Conservation (phyloP, 2,797 vertebrate genomes). For the Sebastes oblongus region DNA sequence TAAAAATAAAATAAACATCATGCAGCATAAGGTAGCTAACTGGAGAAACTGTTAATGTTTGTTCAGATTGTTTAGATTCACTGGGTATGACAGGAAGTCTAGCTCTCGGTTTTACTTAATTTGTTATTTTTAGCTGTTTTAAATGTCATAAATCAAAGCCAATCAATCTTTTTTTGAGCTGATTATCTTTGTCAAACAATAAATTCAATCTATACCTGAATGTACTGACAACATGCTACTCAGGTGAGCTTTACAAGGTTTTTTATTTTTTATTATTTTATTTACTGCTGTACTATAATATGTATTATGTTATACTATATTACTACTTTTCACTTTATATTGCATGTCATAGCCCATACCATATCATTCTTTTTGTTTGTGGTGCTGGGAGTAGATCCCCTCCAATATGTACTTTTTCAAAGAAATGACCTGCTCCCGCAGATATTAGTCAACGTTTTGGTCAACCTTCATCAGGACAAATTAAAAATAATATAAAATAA, state of each 20-base stretch:
- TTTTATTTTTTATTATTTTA: background rate
- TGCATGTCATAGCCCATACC: background rate
- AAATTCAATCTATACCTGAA: background rate
- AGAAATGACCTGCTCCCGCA: fast-evolving
- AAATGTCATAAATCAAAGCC: background rate
- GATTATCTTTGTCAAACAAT: background rate
- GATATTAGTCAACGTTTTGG: too few species aligned
- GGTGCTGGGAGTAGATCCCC: too few species aligned
- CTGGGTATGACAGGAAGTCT: background rate
- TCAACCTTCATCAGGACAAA: too few species aligned
- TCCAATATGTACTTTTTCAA: too few species aligned
- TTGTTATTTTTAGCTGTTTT: background rate
- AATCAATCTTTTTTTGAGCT: background rate
- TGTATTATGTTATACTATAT: background rate
- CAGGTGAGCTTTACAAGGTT: background rate
- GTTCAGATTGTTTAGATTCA: background rate
- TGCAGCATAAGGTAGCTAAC: too few species aligned
- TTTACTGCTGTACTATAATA: background rate
- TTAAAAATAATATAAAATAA: too few species aligned
- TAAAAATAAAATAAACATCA: too few species aligned
- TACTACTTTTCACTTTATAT: background rate
- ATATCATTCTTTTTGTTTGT: background rate
- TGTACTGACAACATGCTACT: background rate
- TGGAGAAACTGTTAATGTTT: too few species aligned
- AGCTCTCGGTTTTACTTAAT: too few species aligned